Evolutionary conservation across 2,113 vertebrate genomes (phyloP).

Genomic region (Ctenomys sociabilis): DNA sequence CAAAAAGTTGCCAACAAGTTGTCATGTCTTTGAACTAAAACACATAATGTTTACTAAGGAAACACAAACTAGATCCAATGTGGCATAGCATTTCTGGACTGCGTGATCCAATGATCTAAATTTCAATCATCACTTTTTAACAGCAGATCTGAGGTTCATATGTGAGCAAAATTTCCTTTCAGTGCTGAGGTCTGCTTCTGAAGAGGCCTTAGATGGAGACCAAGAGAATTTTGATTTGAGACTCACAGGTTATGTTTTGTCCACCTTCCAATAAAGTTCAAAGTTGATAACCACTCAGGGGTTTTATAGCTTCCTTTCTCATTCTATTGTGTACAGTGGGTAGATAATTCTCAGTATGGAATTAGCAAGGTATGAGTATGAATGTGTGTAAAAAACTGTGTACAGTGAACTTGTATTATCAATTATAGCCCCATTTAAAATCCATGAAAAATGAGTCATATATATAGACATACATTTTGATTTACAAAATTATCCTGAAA

Average conservation of each 20-base stretch:
- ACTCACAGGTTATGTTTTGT: slow-evolving; percentile 63
- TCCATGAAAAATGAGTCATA: neutral
- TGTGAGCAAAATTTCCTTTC: neutral
- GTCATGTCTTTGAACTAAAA: slow-evolving; percentile 67
- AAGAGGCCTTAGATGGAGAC: neutral
- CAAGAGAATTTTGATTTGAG: slow-evolving; percentile 32
- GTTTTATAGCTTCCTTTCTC: slow-evolving; percentile 30
- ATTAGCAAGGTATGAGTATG: neutral
- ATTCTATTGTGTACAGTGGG: neutral
- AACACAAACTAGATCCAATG: neutral
- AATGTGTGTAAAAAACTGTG: neutral
- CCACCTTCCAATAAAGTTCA: slow-evolving; percentile 47
- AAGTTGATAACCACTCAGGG: neutral
- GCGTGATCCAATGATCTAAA: slow-evolving; percentile 10
- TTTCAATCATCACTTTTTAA: slow-evolving; percentile 26
- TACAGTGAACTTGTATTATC: neutral
- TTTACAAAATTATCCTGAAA: slow-evolving; percentile 54
- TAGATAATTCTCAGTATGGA: neutral
- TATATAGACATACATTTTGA: slow-evolving; percentile 44
- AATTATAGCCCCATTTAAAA: neutral
- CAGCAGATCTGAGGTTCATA: neutral
- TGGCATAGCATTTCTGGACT: slow-evolving; percentile 7
- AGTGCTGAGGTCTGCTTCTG: neutral
- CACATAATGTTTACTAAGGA: slow-evolving; percentile 46
- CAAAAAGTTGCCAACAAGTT: slow-evolving; percentile 55